Evolutionary conservation across 53 echinoderm and acorn worm species (phyloP).

Genomic region (Arbacia lixula): DNA sequence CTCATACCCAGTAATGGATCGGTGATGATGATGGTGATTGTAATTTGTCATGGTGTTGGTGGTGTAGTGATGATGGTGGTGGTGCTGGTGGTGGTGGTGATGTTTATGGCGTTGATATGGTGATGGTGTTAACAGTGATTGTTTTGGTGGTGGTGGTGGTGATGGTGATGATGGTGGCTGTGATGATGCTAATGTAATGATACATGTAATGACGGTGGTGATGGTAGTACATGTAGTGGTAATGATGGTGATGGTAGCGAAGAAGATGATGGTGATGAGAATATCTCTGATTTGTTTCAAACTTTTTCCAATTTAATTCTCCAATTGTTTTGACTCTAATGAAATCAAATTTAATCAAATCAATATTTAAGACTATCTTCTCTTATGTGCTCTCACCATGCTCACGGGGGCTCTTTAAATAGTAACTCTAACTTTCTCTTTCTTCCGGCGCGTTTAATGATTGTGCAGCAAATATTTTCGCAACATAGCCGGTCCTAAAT

Average conservation of each 20-base stretch:
- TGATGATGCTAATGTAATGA: conserved; percentile 18
- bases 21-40: conserved; percentile 18
- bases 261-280: background rate
- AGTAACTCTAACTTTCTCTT: too few species aligned
- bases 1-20: background rate
- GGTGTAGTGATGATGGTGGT: conserved; percentile 15
- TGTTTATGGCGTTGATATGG: background rate
- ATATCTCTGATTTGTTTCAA: too few species aligned
- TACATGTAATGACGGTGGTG: conserved; percentile 3
- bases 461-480: too few species aligned
- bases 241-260: conserved; percentile 15
- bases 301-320: too few species aligned
- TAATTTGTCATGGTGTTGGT: background rate
- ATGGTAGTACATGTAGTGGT: conserved; percentile 7
- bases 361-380: too few species aligned
- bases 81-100: background rate
- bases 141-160: conserved; percentile 17
- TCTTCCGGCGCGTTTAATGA: too few species aligned
- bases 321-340: too few species aligned
- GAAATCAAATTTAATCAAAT: too few species aligned
- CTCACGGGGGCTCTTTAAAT: too few species aligned
- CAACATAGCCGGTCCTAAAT: too few species aligned
- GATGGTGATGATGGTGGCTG: conserved; percentile 31
- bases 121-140: conserved; percentile 4
- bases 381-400: too few species aligned